Evolutionary conservation across 2,888 invertebrate genomes (phyloP).

Genomic region (Agonopterix subpropinquella): DNA sequence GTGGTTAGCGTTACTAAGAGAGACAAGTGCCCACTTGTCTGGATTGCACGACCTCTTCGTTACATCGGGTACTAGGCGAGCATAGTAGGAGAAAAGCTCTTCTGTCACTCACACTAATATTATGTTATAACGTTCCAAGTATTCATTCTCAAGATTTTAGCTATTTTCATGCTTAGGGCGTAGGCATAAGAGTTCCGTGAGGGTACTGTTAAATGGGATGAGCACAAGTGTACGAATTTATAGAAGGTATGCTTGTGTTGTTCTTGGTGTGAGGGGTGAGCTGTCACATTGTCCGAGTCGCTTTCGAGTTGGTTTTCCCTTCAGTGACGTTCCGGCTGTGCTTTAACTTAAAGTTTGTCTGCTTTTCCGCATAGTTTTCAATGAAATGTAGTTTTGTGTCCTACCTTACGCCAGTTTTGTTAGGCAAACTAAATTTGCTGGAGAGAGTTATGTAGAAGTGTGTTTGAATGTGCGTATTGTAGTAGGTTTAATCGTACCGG

Average conservation of each 20-base stretch:
- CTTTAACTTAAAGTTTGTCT: slow-evolving; percentile 27
- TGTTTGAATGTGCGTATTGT: slow-evolving; percentile 27
- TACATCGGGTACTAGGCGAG: slow-evolving; percentile 57
- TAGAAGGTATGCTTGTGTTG: not conserved
- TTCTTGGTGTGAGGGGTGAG: too few relatives aligned
- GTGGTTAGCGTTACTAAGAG: slow-evolving; percentile 39
- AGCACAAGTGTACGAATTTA: slow-evolving; percentile 3
- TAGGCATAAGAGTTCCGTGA: too few relatives aligned
- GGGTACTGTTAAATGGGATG: not conserved
- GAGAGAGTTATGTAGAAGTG: slow-evolving; percentile 1
- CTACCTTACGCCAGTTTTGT: slow-evolving; percentile 31
- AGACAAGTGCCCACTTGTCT: slow-evolving; percentile 23
- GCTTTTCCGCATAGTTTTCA: slow-evolving; percentile 50
- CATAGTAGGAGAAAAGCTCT: slow-evolving; percentile 31
- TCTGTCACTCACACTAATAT: slow-evolving; percentile 27
- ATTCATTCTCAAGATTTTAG: too few relatives aligned
- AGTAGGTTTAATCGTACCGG: not conserved
- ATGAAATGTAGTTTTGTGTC: slow-evolving; percentile 49
- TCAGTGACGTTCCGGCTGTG: not conserved
- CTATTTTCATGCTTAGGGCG: too few relatives aligned
- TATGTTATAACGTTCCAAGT: slow-evolving; percentile 8
- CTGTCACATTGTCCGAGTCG: too few relatives aligned
- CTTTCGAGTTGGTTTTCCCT: not conserved
- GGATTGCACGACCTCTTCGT: slow-evolving; percentile 54
- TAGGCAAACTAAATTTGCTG: slow-evolving; percentile 36